A percentile compares a stretch with the other conserved stretches of the same genome.
These are phyloP conservation scores for Lasioglossum zephyrum DNA, from an alignment of 2,888 invertebrate species.

Conservation along the genomic window DNA sequence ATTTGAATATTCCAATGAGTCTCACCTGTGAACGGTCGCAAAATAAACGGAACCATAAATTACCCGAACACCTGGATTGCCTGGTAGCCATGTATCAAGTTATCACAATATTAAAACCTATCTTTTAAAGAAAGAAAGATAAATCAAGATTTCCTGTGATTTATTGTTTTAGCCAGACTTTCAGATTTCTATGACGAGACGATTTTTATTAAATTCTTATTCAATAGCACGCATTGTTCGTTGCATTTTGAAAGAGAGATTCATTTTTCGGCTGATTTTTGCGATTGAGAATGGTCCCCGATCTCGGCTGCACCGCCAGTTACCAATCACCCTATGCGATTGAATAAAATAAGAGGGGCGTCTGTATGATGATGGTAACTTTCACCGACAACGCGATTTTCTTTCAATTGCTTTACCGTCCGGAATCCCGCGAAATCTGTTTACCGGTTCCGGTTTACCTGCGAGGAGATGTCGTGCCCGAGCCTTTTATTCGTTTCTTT, in stretches of 20 bases:
- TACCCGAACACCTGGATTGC: neutral
- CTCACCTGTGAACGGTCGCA: neutral
- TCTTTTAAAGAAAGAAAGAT: neutral
- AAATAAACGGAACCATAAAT: neutral
- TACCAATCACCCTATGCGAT: slow-evolving; percentile 8
- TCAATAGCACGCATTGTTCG: no score
- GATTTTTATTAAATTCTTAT: neutral
- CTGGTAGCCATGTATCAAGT: neutral
- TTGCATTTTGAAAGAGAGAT: neutral
- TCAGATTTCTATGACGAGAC: neutral
- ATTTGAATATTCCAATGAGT: neutral
- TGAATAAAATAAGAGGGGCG: slow-evolving; percentile 19
- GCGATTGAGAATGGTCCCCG: neutral
- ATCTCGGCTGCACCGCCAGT: neutral
- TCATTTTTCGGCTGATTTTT: neutral
- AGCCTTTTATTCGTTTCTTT: neutral
- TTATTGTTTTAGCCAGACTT: neutral
- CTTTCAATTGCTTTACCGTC: slow-evolving; percentile 64
- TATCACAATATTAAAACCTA: neutral
- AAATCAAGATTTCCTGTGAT: neutral
- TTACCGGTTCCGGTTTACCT: slow-evolving; percentile 53
- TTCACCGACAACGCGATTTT: slow-evolving; percentile 43
- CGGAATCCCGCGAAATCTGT: slow-evolving; percentile 59
- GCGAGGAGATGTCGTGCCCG: slow-evolving; percentile 34
- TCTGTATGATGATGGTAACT: slow-evolving; percentile 24